phyloP scores from a whole-genome alignment of 2,113 vertebrate genomes.

The Indicator indicator region DNA sequence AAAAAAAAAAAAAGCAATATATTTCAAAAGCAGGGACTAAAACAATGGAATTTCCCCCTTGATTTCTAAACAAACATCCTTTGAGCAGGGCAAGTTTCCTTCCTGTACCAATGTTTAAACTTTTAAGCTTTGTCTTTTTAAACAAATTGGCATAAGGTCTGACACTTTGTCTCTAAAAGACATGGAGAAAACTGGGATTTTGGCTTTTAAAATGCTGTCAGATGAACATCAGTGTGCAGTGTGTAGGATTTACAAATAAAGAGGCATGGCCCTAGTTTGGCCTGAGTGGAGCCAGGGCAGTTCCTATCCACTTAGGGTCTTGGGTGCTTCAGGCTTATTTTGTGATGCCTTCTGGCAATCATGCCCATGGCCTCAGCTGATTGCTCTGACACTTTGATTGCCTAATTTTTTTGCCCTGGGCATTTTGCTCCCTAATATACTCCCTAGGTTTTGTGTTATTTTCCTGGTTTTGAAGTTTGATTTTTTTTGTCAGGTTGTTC shows the following conservation, averaged over 20 bases:
- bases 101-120: background rate
- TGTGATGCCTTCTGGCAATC: background rate
- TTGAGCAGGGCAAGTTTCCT: background rate
- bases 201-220: background rate
- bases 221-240: background rate
- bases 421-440: background rate
- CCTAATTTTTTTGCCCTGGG: constrained; percentile 20
- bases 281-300: background rate
- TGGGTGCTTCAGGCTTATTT: background rate
- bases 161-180: background rate
- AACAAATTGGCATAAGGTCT: background rate
- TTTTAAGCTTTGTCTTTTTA: background rate
- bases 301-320: background rate
- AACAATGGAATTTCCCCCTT: background rate
- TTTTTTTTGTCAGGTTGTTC: background rate
- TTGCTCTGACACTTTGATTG: background rate
- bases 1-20: background rate
- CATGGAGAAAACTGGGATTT: background rate
- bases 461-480: background rate
- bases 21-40: background rate
- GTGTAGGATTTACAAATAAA: background rate
- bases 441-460: background rate
- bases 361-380: background rate
- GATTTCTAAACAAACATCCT: background rate
- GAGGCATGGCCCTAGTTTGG: background rate